Evolutionary conservation across 1,140 invertebrate genomes (phyloP), one percentile per base, ranked within the genome.

Genomic region (Orius insidiosus): DNA sequence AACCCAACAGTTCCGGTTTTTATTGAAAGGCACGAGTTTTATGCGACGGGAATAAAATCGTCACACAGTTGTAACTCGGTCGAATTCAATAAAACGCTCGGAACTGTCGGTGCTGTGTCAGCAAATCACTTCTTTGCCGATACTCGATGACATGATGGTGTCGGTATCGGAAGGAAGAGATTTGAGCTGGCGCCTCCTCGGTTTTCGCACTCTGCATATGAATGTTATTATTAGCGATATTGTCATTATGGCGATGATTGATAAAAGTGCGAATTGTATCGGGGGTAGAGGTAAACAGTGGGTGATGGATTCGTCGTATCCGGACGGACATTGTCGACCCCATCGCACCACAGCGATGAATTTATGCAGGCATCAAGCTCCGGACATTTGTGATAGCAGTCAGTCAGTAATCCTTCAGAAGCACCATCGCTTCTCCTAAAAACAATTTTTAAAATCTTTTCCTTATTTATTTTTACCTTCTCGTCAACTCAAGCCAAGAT

Each of bases 351-450:
- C 6, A 92, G 68, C n/a, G 77, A 76, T 0, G 77, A 68, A 54
- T 85, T 83, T 55, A 92, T 87, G 61, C 87, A 92, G 3, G 85
- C 85, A 56, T 85, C 78, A 47, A 92, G 58, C 46, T 88, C 85
- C 1, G 84, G 78, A 59, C 87, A 92, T 16, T 77, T 73, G 56
- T 82, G 76, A 48, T 73, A 69, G 55, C 85, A 90, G 51, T 85
- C 76, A 11, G 76, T 72, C 16, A 75, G 69, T 51, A 73, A 65
- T 2, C 75, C 68, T 6, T 67, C 69, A 3, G 67, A 57, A 2
- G 62, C 53, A 14, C 59, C 60, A 38, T 60, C 55, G 24, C 59
- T 52, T 34, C 63, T 58, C 52, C 68, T 66, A 56, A 3, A 58
- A 55, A 45, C 52, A n/a, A n/a, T n/a, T n/a, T n/a, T n/a, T n/a